These are phyloP conservation scores for Falco columbarius DNA, from an alignment of 2,797 vertebrate species.

Conservation along the genomic window DNA sequence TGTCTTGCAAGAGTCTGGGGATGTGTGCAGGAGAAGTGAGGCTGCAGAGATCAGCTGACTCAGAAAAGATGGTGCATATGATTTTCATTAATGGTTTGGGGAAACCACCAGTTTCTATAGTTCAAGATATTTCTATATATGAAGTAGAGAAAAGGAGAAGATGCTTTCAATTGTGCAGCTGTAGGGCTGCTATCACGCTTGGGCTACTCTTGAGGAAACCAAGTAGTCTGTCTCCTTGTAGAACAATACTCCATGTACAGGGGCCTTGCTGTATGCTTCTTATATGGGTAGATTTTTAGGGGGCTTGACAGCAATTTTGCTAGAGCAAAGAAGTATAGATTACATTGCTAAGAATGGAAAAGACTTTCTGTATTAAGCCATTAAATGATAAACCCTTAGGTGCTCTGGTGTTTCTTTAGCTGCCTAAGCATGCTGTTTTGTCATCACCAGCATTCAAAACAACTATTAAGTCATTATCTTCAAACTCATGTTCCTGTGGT, in stretches of 20 bases:
- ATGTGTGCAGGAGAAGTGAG: background rate
- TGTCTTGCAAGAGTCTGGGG: background rate
- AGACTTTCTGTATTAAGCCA: background rate
- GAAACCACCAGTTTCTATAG: background rate
- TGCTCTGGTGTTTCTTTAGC: background rate
- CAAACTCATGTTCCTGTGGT: background rate
- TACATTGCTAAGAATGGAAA: background rate
- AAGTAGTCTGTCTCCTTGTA: background rate
- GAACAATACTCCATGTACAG: background rate
- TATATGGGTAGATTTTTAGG: background rate
- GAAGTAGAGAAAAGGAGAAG: background rate
- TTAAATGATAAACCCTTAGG: background rate
- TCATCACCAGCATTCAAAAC: background rate
- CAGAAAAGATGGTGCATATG: constrained; percentile 3
- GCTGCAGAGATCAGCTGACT: background rate
- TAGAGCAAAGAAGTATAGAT: background rate
- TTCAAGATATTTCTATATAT: background rate
- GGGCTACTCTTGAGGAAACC: background rate
- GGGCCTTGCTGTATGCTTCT: background rate
- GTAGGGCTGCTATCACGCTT: background rate
- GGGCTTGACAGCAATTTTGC: background rate
- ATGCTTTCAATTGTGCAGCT: background rate
- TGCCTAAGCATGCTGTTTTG: background rate
- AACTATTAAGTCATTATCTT: background rate
- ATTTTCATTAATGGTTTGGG: background rate